Conservation (phyloP, 1,140 invertebrate species). For the Hyles euphorbiae region DNA sequence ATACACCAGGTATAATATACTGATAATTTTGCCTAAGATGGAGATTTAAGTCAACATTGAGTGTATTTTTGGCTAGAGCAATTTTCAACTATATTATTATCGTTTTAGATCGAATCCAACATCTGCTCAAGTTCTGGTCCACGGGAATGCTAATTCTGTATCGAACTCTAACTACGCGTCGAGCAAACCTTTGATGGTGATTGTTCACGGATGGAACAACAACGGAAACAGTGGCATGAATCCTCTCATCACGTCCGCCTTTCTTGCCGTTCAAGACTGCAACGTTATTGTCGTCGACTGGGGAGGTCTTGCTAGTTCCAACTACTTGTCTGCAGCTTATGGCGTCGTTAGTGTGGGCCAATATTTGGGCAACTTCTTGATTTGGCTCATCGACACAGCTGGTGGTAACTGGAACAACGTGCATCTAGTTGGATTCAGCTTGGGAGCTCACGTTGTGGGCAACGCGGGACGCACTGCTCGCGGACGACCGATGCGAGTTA, state of each 20-base stretch:
- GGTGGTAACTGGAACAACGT: slow-evolving; percentile 71
- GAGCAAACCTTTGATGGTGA: slow-evolving; percentile 29
- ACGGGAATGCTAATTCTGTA: slow-evolving; percentile 34
- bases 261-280: slow-evolving; percentile 63
- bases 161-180: slow-evolving; percentile 33
- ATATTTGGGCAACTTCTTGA: slow-evolving; percentile 59
- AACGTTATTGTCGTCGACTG: slow-evolving; percentile 82
- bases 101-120: slow-evolving; percentile 32
- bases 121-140: slow-evolving; percentile 32
- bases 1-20: slow-evolving; percentile 28
- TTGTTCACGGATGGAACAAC: slow-evolving; percentile 51
- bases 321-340: slow-evolving; percentile 63
- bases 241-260: slow-evolving; percentile 42
- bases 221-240: slow-evolving; percentile 37
- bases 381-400: slow-evolving; percentile 49
- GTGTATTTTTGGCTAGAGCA: too few relatives aligned
- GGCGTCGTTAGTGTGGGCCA: slow-evolving; percentile 65
- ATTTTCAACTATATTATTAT: not conserved
- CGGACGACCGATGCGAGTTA: slow-evolving; percentile 20
- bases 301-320: slow-evolving; percentile 74
- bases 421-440: slow-evolving; percentile 90
- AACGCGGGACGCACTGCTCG: slow-evolving; percentile 76
- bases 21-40: too few relatives aligned
- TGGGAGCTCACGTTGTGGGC: slow-evolving; percentile 92
- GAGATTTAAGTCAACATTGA: too few relatives aligned